Evolutionary conservation across 2,113 vertebrate species (phyloP), one percentile per base, ranked within the genome.

Genomic region (Pholis gunnellus): DNA sequence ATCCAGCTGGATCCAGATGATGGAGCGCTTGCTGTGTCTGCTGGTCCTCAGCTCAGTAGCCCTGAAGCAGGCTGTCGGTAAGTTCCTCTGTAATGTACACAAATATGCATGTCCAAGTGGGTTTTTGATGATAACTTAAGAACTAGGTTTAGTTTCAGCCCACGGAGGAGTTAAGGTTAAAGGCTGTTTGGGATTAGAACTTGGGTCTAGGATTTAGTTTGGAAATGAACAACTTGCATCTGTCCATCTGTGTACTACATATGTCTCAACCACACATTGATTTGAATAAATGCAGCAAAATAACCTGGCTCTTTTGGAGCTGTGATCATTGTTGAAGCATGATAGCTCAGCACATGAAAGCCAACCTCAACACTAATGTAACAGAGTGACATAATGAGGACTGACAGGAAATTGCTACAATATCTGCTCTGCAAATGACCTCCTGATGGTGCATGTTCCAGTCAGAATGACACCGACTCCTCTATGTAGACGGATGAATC

Each of bases 21-120:
- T 94, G 95, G 81, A 72, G 72, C 31, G 1, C 59, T 68, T 88
- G 4, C 60, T 90, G 66, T 84, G 72, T 83, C 82, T 95, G 64
- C 72, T 95, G 50, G 18, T 78, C 36, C 81, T 92, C 56, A 64
- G 60, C 66, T 87, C 79, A 40, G 42, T 72, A 73, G 48, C 71
- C 38, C 75, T 94, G 57, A 87, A 85, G 69, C 81, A 83, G 17
- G 72, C 86, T 63, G 72, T 68, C 7, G 92, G 95, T 94, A 84
- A 84, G 84, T 79, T 80, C 1, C 11, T 31, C 40, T 88, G 63
- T 20, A 48, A 40, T 25, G 20, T 5, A 65, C 25, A 29, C 42
- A 31, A 56, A 67, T 29, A 52, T 13, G 29, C n/a, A 42, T 56
- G 52, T 57, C 13, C n/a, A n/a, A 20, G 20, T 50, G 20, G 34